Percentiles rank a stretch among this genome's conserved stretches.
phyloP scores from a whole-genome alignment of 2,888 invertebrate species.

The Agapostemon virescens region DNA sequence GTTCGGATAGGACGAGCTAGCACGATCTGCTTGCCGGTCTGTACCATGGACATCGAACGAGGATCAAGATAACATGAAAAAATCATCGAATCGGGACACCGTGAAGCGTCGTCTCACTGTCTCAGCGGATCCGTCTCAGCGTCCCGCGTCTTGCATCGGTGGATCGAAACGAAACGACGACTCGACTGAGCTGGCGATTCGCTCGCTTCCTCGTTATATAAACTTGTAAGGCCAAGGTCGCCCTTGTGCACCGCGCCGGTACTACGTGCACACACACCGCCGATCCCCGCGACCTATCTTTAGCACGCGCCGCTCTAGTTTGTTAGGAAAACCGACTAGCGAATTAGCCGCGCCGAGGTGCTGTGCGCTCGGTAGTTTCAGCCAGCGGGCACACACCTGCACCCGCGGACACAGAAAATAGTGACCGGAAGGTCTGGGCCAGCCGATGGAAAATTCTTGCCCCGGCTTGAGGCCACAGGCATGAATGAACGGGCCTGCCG shows the following conservation, averaged over 20 bases:
- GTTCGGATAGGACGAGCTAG: neutral
- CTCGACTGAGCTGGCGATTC: constrained; percentile 68
- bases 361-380: constrained; percentile 24
- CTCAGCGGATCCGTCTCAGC: too few relatives aligned
- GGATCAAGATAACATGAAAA: neutral
- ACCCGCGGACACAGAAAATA: neutral
- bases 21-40: neutral
- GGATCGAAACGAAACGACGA: constrained; percentile 58
- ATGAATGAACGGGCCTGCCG: neutral
- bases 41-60: neutral
- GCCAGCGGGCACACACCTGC: neutral
- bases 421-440: constrained; percentile 42
- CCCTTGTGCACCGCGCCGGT: constrained; percentile 66
- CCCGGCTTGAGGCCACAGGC: neutral
- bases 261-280: constrained; percentile 58
- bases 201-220: constrained; percentile 73
- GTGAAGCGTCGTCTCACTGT: constrained; percentile 11
- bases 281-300: constrained; percentile 71
- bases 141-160: constrained; percentile 39
- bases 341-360: constrained; percentile 15
- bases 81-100: neutral
- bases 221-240: constrained; percentile 77
- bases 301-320: constrained; percentile 68
- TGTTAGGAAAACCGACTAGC: constrained; percentile 53
- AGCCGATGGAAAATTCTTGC: neutral